phyloP scores from a whole-genome alignment of 2,113 vertebrate species.

The Aphyosemion australe region DNA sequence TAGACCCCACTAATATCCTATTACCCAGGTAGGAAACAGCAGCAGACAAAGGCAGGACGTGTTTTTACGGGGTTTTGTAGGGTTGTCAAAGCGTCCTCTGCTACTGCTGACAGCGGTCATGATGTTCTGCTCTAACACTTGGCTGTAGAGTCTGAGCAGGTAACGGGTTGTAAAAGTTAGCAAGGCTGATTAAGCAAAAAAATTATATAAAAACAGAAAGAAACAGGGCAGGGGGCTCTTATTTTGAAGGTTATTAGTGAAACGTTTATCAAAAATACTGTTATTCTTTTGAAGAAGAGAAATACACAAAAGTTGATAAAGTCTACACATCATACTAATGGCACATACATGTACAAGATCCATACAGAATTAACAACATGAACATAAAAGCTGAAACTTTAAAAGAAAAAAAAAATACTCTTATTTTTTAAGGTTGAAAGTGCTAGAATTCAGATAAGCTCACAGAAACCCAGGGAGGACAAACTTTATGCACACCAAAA shows the following conservation, averaged over 20 bases:
- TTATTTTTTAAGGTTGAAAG: conserved; percentile 82
- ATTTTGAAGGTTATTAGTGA: conserved; percentile 74
- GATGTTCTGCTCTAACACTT: conserved; percentile 39
- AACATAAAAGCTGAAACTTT: conserved; percentile 81
- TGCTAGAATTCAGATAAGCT: conserved; percentile 86
- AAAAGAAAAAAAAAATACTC: conserved; percentile 77
- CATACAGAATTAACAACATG: conserved; percentile 81
- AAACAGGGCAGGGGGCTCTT: conserved; percentile 20
- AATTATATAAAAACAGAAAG: conserved; percentile 1
- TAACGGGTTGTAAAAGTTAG: conserved; percentile 38
- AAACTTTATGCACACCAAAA: conserved; percentile 76
- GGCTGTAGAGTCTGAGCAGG: conserved; percentile 42
- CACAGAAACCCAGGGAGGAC: conserved; percentile 85
- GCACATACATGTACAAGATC: conserved; percentile 82
- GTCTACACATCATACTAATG: conserved; percentile 82
- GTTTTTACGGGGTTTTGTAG: neutral
- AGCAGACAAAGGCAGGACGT: too few relatives aligned
- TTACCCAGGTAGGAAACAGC: too few relatives aligned
- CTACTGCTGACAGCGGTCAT: neutral
- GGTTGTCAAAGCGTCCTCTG: too few relatives aligned
- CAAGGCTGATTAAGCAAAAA: conserved; percentile 41
- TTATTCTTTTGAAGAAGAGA: conserved; percentile 80
- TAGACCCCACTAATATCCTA: too few relatives aligned
- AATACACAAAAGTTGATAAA: conserved; percentile 77
- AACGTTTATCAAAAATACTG: conserved; percentile 83